These are phyloP conservation scores for Aleiodes leptofemur DNA, from an alignment of 2,888 invertebrate species.

Conservation along the genomic window DNA sequence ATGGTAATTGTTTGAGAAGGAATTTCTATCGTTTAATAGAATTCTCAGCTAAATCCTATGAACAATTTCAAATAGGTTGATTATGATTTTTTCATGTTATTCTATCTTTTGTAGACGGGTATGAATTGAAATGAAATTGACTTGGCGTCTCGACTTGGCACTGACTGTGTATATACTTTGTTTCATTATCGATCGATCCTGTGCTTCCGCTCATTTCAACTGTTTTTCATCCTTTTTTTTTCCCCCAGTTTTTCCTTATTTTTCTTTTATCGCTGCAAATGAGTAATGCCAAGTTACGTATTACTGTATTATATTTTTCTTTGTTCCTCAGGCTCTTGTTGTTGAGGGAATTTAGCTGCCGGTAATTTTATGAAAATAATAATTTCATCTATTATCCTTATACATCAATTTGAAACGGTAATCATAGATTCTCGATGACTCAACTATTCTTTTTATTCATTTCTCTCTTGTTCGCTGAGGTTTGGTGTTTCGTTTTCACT, in stretches of 20 bases:
- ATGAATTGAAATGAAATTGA: slow-evolving; percentile 32
- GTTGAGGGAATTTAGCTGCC: slow-evolving; percentile 2
- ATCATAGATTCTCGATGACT: no score
- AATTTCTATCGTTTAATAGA: no score
- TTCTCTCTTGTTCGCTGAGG: background rate
- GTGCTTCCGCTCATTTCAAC: slow-evolving; percentile 26
- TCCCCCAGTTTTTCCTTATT: slow-evolving; percentile 5
- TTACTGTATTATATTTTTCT: slow-evolving; percentile 15
- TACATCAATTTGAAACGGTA: background rate
- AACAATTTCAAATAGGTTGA: no score
- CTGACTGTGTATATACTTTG: slow-evolving; percentile 18
- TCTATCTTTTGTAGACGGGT: background rate
- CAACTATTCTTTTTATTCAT: slow-evolving; percentile 1
- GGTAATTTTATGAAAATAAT: slow-evolving; percentile 6
- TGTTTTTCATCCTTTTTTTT: slow-evolving; percentile 18
- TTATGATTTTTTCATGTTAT: background rate
- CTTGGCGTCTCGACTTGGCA: slow-evolving; percentile 32
- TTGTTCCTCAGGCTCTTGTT: background rate
- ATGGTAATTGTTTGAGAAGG: no score
- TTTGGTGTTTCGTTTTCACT: slow-evolving; percentile 2
- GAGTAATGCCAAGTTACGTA: slow-evolving; percentile 15
- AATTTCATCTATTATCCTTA: background rate
- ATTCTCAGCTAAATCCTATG: no score
- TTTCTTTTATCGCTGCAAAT: slow-evolving; percentile 2
- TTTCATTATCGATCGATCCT: slow-evolving; percentile 34